These are phyloP conservation scores for Varanus komodoensis DNA, from an alignment of 2,113 vertebrate genomes.

Conservation along the genomic window DNA sequence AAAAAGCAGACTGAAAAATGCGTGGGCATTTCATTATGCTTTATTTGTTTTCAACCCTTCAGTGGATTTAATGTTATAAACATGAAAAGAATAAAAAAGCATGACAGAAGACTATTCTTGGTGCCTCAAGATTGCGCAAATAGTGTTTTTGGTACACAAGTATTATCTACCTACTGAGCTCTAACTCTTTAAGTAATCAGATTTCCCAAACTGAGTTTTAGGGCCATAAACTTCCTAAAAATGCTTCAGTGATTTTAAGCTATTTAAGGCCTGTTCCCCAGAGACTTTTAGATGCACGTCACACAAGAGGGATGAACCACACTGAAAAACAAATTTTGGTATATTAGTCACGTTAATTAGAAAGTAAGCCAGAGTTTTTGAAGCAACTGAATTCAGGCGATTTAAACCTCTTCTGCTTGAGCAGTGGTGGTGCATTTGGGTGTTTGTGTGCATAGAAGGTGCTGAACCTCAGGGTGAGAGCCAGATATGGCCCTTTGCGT, in stretches of 20 bases:
- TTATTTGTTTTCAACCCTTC: slow-evolving; percentile 40
- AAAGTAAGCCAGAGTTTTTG: slow-evolving; percentile 25
- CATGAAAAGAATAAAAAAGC: slow-evolving; percentile 52
- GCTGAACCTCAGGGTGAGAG: neutral
- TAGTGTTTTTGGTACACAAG: slow-evolving; percentile 31
- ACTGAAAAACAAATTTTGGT: slow-evolving; percentile 38
- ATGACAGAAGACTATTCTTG: slow-evolving; percentile 51
- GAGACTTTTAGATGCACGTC: slow-evolving; percentile 51
- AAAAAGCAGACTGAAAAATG: slow-evolving; percentile 34
- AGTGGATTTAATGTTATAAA: slow-evolving; percentile 52
- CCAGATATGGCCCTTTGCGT: too few relatives aligned
- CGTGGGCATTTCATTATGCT: slow-evolving; percentile 12
- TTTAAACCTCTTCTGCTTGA: neutral
- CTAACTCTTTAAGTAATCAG: slow-evolving; percentile 33
- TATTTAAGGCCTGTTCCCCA: slow-evolving; percentile 55
- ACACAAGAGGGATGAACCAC: slow-evolving; percentile 54
- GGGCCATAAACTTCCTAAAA: slow-evolving; percentile 36
- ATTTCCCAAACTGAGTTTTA: slow-evolving; percentile 52
- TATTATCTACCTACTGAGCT: slow-evolving; percentile 38
- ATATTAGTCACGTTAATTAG: slow-evolving; percentile 22
- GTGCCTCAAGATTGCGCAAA: slow-evolving; percentile 49
- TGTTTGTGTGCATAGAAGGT: neutral
- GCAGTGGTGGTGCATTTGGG: neutral
- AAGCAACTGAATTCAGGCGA: neutral
- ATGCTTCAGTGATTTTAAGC: slow-evolving; percentile 50